Evolutionary conservation across 1,140 invertebrate genomes (phyloP).

Genomic region (Goniozus legneri): DNA sequence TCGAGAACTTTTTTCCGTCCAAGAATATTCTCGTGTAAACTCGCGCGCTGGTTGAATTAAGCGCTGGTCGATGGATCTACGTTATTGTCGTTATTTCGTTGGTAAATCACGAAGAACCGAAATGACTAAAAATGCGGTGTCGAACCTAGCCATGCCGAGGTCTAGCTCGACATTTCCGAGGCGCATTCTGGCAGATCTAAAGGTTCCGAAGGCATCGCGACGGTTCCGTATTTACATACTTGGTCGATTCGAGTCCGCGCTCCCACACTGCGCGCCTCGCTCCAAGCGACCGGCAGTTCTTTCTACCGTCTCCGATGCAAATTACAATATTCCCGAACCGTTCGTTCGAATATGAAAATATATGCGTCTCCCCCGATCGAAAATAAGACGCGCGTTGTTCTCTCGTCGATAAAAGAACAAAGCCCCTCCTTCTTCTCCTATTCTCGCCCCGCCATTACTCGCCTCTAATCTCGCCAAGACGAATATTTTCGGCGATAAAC

Average conservation of each 20-base stretch:
- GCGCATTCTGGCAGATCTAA: slow-evolving; percentile 27
- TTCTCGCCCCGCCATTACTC: too few relatives aligned
- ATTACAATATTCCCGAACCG: slow-evolving; percentile 52
- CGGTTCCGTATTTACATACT: slow-evolving; percentile 44
- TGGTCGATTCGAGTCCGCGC: slow-evolving; percentile 30
- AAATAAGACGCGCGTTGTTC: slow-evolving; percentile 33
- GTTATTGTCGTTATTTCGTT: too few relatives aligned
- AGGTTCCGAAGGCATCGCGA: slow-evolving; percentile 28
- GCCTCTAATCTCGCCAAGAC: too few relatives aligned
- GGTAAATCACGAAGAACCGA: too few relatives aligned
- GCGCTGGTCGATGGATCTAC: too few relatives aligned
- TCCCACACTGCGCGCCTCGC: slow-evolving; percentile 9
- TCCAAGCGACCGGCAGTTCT: slow-evolving; percentile 36
- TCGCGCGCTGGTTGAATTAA: too few relatives aligned
- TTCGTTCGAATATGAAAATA: slow-evolving; percentile 50
- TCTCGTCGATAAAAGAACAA: slow-evolving; percentile 1
- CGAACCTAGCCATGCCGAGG: too few relatives aligned
- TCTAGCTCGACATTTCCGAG: slow-evolving; percentile 17
- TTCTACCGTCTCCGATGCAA: slow-evolving; percentile 48
- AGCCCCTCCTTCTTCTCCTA: background rate
- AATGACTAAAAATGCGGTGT: too few relatives aligned
- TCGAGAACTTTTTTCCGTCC: too few relatives aligned
- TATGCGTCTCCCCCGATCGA: slow-evolving; percentile 45
- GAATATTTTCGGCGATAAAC: too few relatives aligned
- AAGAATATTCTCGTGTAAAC: too few relatives aligned